Conservation (phyloP, 2,113 vertebrate species). For the Delphinus delphis region DNA sequence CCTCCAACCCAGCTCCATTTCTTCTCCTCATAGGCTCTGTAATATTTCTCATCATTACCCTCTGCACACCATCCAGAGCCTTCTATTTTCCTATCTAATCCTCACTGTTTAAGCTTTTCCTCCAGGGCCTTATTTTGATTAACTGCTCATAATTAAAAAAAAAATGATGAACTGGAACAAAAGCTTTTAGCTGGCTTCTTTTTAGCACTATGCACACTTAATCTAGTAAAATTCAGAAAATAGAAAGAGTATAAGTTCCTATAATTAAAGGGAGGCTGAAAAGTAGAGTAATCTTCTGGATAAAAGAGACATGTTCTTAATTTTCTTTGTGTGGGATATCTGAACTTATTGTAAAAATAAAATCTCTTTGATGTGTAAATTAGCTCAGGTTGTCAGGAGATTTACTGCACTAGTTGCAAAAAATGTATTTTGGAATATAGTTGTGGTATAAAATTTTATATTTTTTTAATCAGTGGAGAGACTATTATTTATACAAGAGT, state of each 20-base stretch:
- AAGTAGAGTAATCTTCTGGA: background rate
- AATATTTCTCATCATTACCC: accelerated
- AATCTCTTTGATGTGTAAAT: background rate
- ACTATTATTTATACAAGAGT: background rate
- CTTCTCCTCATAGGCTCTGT: background rate
- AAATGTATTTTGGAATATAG: background rate
- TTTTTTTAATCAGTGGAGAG: background rate
- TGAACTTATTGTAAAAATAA: background rate
- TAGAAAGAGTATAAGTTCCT: conserved; percentile 12
- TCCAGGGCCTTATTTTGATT: conserved; percentile 50
- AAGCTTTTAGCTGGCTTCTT: conserved; percentile 31
- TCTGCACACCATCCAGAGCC: background rate
- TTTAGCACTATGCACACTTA: conserved; percentile 6
- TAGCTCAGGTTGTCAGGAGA: background rate
- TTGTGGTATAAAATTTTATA: background rate
- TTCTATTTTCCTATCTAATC: background rate
- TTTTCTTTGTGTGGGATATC: background rate
- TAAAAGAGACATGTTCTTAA: background rate
- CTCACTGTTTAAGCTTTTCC: background rate
- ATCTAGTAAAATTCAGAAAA: conserved; percentile 48
- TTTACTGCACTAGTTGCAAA: background rate
- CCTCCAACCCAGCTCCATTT: accelerated
- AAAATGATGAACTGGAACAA: conserved; percentile 48
- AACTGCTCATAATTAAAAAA: conserved; percentile 55
- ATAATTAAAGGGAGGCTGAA: conserved; percentile 30